These are phyloP conservation scores for Sigmodon hispidus DNA, from an alignment of 2,113 vertebrate genomes.

Conservation along the genomic window DNA sequence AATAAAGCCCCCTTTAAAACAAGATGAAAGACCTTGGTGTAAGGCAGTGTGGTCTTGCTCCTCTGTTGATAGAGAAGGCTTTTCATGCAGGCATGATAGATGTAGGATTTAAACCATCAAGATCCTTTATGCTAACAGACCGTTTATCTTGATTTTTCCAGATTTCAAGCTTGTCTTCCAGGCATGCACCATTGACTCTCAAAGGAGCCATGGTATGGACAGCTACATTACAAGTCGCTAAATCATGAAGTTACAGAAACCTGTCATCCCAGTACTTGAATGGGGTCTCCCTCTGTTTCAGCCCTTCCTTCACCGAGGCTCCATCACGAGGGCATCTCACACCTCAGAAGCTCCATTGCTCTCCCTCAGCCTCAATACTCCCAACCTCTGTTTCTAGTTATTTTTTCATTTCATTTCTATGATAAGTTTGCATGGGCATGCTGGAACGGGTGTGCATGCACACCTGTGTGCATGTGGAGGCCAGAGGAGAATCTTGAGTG, in stretches of 20 bases:
- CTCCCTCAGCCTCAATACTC: neutral
- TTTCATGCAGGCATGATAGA: slow-evolving; percentile 75
- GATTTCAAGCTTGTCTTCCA: slow-evolving; percentile 71
- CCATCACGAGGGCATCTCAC: neutral
- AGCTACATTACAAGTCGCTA: slow-evolving; percentile 21
- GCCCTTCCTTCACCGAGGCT: neutral
- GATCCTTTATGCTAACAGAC: slow-evolving; percentile 81
- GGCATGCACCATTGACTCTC: slow-evolving; percentile 37
- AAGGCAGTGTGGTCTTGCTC: slow-evolving; percentile 76
- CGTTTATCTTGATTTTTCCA: slow-evolving; percentile 72
- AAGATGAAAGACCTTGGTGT: slow-evolving; percentile 75
- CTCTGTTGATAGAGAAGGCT: slow-evolving; percentile 80
- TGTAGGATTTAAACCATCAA: slow-evolving; percentile 58
- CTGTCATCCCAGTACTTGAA: neutral
- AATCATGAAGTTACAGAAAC: slow-evolving; percentile 29
- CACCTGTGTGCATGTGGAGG: neutral
- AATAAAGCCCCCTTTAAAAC: slow-evolving; percentile 79
- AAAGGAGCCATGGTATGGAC: slow-evolving; percentile 43
- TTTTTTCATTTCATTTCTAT: neutral
- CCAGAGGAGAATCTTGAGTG: neutral
- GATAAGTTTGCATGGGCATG: neutral
- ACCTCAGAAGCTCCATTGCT: neutral
- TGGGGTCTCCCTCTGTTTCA: neutral
- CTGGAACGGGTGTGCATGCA: too few relatives aligned
- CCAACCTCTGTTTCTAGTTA: neutral